phyloP scores from a whole-genome alignment of 2,113 vertebrate species.

The Felis catus region DNA sequence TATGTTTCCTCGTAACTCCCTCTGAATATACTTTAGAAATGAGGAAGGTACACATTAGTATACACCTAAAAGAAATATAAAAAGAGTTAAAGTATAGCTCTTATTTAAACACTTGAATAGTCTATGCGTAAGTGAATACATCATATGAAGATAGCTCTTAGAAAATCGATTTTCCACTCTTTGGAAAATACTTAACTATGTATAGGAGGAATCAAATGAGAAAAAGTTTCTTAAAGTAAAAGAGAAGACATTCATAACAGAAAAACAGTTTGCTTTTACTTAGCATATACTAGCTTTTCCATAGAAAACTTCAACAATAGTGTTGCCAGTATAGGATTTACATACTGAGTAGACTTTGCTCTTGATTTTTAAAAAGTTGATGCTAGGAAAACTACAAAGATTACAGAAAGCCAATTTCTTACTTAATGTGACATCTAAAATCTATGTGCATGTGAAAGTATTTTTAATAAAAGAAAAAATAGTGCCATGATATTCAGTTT shows the following conservation, averaged over 20 bases:
- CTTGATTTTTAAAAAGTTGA: background rate
- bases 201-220: background rate
- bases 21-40: background rate
- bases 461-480: conserved; percentile 26
- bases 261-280: background rate
- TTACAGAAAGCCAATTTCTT: background rate
- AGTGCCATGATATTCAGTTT: background rate
- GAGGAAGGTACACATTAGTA: background rate
- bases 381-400: background rate
- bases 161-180: background rate
- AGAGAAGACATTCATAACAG: background rate
- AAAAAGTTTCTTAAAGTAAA: background rate
- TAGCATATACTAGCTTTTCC: background rate
- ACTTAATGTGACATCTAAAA: background rate
- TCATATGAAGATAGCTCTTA: background rate
- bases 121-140: background rate
- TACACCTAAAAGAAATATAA: background rate
- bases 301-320: background rate
- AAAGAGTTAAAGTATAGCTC: background rate
- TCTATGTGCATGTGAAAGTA: background rate
- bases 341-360: background rate
- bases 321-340: background rate
- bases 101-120: background rate
- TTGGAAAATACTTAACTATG: background rate
- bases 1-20: background rate